These are phyloP conservation scores for Mimumesa dahlbomi DNA, from an alignment of 2,888 invertebrate genomes.

Conservation along the genomic window DNA sequence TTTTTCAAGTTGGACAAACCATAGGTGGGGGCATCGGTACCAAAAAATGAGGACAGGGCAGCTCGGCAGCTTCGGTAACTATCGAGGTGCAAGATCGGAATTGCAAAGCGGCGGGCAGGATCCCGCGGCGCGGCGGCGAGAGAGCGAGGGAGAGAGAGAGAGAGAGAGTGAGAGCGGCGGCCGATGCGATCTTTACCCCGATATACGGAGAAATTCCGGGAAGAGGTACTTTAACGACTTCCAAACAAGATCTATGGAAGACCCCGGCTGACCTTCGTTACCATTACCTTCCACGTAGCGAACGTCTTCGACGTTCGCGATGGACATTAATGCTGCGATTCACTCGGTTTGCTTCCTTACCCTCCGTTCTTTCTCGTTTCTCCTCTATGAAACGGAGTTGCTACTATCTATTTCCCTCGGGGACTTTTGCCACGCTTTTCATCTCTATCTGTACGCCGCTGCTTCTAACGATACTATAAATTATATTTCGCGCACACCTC, in stretches of 20 bases:
- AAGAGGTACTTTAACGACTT: slow-evolving; percentile 79
- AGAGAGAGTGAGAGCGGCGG: slow-evolving; percentile 51
- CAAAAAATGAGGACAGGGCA: slow-evolving; percentile 65
- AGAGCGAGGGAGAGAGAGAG: slow-evolving; percentile 54
- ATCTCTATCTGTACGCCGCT: slow-evolving; percentile 22
- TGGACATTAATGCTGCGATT: slow-evolving; percentile 43
- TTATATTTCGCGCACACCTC: too few species aligned
- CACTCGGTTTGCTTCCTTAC: slow-evolving; percentile 24
- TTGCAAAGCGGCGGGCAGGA: slow-evolving; percentile 78
- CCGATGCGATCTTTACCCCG: slow-evolving; percentile 74
- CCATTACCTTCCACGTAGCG: slow-evolving; percentile 66
- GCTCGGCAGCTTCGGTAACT: slow-evolving; percentile 69
- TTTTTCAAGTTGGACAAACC: too few species aligned
- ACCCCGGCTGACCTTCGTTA: slow-evolving; percentile 73
- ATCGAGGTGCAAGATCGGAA: slow-evolving; percentile 80
- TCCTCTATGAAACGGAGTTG: neutral
- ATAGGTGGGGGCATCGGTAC: slow-evolving; percentile 13
- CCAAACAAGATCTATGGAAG: slow-evolving; percentile 78
- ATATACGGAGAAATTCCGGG: slow-evolving; percentile 77
- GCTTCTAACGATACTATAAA: too few species aligned
- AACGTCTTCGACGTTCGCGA: slow-evolving; percentile 52
- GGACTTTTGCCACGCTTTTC: slow-evolving; percentile 24
- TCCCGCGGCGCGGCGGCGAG: slow-evolving; percentile 66
- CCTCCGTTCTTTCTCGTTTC: neutral
- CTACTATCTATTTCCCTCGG: neutral